Evolutionary conservation across 2,888 invertebrate genomes (phyloP), one percentile per base, ranked within the genome.

Genomic region (Trachelus troglodyta): DNA sequence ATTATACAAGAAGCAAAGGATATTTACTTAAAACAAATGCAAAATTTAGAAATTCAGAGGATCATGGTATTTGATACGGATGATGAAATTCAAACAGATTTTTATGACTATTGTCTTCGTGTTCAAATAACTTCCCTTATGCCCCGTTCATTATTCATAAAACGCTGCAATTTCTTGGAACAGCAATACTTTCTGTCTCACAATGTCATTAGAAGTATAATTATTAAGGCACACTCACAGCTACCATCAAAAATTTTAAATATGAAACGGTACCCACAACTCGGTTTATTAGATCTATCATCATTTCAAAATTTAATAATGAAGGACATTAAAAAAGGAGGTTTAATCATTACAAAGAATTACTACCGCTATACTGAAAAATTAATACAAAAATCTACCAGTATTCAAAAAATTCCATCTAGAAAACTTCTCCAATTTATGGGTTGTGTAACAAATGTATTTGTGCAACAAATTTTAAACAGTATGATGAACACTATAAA

Each of bases 401-500:
- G 75, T 75, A 56, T 85, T 85, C 88, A 56, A 86, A 89, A 82
- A 82, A 87, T 80, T 33, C 81, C 90, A 0, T n/a, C 69, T 4
- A 86, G 89, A 78, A 86, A 87, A 15, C 90, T 92, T 88, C 85
- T 87, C 12, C 88, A 88, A 31, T 87, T 92, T 12, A 91, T 92
- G 83, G 83, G 84, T 12, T 93, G 92, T 71, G 88, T 92, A 1
- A 92, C 92, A 79, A 86, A 89, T 35, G 88, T 94, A 1, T 92
- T 94, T 79, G 92, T 93, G 69, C 93, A 94, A 85, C 94, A 95
- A 90, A 93, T 96, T 83, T 94, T 95, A 84, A 94, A 94, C 85
- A 87, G 95, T 56, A 95, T 96, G 92, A 93, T 94, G 75, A 92
- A 93, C 76, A 95, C 96, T 11, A 94, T 96, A 74, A 92, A 94